These are phyloP conservation scores for Verasper variegatus DNA, from an alignment of 2,113 vertebrate genomes.

Conservation along the genomic window DNA sequence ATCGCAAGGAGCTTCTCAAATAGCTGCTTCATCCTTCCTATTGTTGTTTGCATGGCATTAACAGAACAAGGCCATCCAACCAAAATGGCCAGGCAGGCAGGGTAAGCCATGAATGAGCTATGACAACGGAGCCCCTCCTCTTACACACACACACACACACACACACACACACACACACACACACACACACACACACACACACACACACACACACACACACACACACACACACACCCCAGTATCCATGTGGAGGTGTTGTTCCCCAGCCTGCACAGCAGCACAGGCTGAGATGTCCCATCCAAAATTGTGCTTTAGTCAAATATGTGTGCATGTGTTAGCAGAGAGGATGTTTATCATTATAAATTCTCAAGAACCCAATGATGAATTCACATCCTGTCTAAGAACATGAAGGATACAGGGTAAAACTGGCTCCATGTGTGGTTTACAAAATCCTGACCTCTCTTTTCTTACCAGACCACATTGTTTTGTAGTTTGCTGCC, in stretches of 20 bases:
- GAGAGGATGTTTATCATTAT: neutral
- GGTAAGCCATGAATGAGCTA: slow-evolving; percentile 70
- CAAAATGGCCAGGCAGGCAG: slow-evolving; percentile 72
- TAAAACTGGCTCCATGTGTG: neutral
- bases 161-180: too few relatives aligned
- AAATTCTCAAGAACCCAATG: too few relatives aligned
- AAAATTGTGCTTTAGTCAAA: neutral
- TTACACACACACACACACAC: neutral
- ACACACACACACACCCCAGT: slow-evolving; percentile 5
- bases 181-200: too few relatives aligned
- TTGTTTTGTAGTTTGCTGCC: neutral
- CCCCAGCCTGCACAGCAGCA: neutral
- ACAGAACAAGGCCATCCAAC: slow-evolving; percentile 57
- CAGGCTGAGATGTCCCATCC: neutral
- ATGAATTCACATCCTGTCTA: neutral
- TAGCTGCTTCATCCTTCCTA: slow-evolving; percentile 22
- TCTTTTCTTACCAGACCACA: neutral
- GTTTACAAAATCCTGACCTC: neutral
- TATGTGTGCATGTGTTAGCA: neutral
- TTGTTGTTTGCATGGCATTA: slow-evolving; percentile 55
- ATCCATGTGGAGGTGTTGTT: slow-evolving; percentile 63
- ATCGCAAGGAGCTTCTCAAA: slow-evolving; percentile 1
- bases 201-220: too few relatives aligned
- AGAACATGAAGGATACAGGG: neutral
- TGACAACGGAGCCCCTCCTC: slow-evolving; percentile 60